A percentile compares a stretch with the other conserved stretches of the same genome.
Evolutionary conservation across 2,113 vertebrate species (phyloP).

Genomic region (Erpornis zantholeuca): DNA sequence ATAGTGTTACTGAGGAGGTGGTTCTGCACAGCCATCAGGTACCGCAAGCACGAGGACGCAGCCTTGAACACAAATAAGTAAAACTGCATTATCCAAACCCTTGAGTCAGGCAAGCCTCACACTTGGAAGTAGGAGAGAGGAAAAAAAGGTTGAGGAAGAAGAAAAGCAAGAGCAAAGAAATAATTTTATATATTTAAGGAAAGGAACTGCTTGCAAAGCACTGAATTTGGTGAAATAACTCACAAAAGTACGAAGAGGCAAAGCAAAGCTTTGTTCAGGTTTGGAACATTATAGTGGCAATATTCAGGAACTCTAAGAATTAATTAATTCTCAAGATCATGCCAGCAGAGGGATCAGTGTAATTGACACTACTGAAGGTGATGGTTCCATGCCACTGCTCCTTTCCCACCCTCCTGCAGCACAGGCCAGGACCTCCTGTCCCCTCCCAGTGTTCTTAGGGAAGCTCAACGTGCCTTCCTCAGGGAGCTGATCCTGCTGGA

Average conservation of each 20-base stretch:
- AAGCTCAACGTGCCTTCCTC: background rate
- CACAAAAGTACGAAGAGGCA: background rate
- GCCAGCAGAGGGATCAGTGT: background rate
- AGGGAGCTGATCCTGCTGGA: background rate
- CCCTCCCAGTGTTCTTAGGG: no score
- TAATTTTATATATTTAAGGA: background rate
- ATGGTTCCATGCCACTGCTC: background rate
- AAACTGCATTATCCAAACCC: constrained; percentile 54
- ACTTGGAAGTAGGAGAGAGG: background rate
- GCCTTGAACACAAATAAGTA: constrained; percentile 82
- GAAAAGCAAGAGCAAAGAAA: constrained; percentile 4
- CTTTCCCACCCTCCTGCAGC: background rate
- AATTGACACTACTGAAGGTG: background rate
- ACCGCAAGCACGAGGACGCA: constrained; percentile 93
- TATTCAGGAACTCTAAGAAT: background rate
- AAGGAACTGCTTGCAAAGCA: background rate
- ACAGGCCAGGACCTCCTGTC: background rate
- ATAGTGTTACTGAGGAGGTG: constrained; percentile 98
- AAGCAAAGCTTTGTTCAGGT: background rate
- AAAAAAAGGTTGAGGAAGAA: background rate
- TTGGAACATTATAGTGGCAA: background rate
- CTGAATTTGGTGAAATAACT: background rate
- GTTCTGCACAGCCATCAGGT: constrained; percentile 99
- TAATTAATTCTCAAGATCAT: background rate
- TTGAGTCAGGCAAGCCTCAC: constrained; percentile 18